Conservation (phyloP, 2,113 vertebrate species). For the Notothenia rossii region DNA sequence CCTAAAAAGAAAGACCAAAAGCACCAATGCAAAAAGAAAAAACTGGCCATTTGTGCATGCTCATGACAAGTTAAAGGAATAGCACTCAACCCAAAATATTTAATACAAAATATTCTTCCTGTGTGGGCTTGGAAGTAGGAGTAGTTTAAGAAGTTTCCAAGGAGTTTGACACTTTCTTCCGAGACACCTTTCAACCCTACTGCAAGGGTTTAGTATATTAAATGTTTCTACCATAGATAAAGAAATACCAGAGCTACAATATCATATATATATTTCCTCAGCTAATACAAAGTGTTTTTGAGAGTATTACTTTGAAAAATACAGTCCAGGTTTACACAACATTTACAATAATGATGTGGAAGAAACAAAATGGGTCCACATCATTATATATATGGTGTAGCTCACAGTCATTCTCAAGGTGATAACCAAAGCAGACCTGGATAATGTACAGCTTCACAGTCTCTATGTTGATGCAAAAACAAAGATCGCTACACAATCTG, state of each 20-base stretch:
- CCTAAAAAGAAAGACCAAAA: too few relatives aligned
- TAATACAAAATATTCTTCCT: background rate
- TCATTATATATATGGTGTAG: too few relatives aligned
- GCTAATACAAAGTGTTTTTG: background rate
- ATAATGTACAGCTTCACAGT: slow-evolving; percentile 2
- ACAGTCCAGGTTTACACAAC: background rate
- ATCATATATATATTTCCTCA: background rate
- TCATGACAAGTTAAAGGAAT: background rate
- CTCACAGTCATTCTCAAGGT: background rate
- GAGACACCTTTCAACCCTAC: background rate
- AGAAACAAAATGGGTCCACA: too few relatives aligned
- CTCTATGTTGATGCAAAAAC: slow-evolving; percentile 32
- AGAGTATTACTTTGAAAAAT: background rate
- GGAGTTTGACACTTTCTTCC: background rate
- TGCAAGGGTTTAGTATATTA: background rate
- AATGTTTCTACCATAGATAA: background rate
- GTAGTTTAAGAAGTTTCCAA: background rate
- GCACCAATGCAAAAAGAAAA: too few relatives aligned
- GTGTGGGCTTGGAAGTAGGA: background rate
- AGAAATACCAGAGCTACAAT: too few relatives aligned
- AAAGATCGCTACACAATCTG: slow-evolving; percentile 35
- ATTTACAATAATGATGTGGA: background rate
- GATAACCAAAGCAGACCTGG: background rate
- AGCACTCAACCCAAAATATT: too few relatives aligned
- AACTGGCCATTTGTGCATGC: background rate